Evolutionary conservation across 2,113 vertebrate genomes (phyloP).

Genomic region (Oceanodroma tethys): DNA sequence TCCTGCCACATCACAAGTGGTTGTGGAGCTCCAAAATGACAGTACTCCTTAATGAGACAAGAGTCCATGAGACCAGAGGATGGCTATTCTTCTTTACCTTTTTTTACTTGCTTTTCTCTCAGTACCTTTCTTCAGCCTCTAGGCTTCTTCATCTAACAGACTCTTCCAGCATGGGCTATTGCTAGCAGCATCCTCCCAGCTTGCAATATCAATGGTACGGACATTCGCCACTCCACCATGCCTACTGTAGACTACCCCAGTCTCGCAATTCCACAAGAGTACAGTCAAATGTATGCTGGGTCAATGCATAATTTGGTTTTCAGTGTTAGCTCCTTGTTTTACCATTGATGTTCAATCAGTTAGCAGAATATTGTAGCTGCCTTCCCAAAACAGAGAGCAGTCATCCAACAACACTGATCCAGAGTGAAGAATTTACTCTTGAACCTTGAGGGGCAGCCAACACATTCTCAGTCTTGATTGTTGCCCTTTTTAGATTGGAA

Average conservation of each 20-base stretch:
- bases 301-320: not conserved
- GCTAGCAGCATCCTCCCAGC: not conserved
- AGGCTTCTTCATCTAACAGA: not conserved
- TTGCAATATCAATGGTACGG: accelerated
- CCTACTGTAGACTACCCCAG: not conserved
- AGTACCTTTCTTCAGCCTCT: not conserved
- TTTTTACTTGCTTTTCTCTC: not conserved
- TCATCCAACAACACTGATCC: not conserved
- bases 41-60: not conserved
- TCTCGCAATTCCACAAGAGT: not conserved
- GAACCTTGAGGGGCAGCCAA: not conserved
- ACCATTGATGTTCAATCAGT: not conserved
- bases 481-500: not conserved
- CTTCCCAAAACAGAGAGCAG: not conserved
- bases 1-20: not conserved
- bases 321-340: not conserved
- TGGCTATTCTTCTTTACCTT: not conserved
- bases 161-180: not conserved
- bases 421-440: not conserved
- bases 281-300: not conserved
- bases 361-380: not conserved
- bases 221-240: not conserved
- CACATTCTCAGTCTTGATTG: not conserved
- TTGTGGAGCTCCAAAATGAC: not conserved
- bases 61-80: not conserved